phyloP scores from a whole-genome alignment of 1,140 invertebrate genomes.

The Druon quercuslanigerum region DNA sequence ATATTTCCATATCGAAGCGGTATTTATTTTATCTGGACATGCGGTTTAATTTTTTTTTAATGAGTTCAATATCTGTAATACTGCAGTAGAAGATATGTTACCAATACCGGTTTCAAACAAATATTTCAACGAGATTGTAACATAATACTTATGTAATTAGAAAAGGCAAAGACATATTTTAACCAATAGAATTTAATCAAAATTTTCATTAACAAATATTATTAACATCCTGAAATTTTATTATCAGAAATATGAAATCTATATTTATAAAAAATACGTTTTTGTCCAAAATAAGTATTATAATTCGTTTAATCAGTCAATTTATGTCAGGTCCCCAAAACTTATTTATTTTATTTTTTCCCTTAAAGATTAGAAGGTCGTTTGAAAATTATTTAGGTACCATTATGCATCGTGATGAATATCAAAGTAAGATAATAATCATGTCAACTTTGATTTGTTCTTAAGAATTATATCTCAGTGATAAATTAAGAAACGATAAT shows the following conservation, averaged over 20 bases:
- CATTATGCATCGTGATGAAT: constrained; percentile 9
- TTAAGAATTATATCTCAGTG: background rate
- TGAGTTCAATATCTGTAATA: background rate
- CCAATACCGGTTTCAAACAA: background rate
- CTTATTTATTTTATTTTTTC: background rate
- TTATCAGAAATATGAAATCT: no score
- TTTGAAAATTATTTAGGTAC: background rate
- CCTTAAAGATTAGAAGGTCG: background rate
- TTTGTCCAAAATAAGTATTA: no score
- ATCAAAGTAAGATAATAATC: constrained; percentile 11
- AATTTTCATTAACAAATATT: no score
- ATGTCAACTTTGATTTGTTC: constrained; percentile 12
- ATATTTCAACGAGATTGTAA: background rate
- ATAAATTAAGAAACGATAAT: background rate
- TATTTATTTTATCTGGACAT: background rate
- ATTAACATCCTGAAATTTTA: no score
- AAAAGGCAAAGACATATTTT: background rate
- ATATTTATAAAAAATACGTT: no score
- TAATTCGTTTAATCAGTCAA: no score
- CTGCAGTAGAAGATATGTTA: background rate
- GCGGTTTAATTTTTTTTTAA: background rate
- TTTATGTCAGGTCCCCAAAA: background rate
- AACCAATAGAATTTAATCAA: background rate
- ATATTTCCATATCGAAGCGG: no score
- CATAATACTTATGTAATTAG: background rate